Evolutionary conservation across 23 tunicate genomes (phyloP).

Genomic region (Halocynthia roretzi): DNA sequence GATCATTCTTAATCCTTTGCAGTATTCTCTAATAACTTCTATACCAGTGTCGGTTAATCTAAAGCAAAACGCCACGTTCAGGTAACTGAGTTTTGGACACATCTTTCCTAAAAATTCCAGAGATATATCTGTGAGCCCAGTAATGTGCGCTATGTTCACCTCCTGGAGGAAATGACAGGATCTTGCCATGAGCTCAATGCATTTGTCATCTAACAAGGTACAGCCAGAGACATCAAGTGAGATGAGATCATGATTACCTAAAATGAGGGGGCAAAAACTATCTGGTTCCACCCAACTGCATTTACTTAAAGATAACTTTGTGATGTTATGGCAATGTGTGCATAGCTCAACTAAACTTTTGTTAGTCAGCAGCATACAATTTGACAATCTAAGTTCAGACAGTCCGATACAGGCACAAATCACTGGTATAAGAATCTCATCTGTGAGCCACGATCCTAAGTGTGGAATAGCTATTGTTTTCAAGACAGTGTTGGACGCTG

Average conservation of each 20-base stretch:
- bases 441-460: constrained; percentile 2
- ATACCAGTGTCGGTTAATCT: constrained; percentile 16
- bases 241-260: background rate
- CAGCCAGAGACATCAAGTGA: background rate
- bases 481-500: background rate
- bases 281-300: constrained; percentile 8
- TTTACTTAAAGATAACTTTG: background rate
- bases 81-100: background rate
- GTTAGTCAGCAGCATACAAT: constrained; percentile 9
- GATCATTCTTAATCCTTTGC: background rate
- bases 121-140: constrained; percentile 3
- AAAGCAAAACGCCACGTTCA: constrained; percentile 4
- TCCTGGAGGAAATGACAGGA: background rate
- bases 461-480: constrained; percentile 4
- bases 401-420: background rate
- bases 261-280: background rate
- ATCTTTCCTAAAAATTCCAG: constrained; percentile 11
- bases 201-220: background rate
- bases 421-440: constrained; percentile 7
- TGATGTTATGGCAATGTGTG: constrained; percentile 4
- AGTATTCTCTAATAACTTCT: constrained; percentile 9
- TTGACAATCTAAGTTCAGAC: background rate
- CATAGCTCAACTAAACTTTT: background rate
- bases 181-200: constrained; percentile 15
- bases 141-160: constrained; percentile 10